phyloP scores from a whole-genome alignment of 2,888 invertebrate species.

The Yponomeuta evonymella region DNA sequence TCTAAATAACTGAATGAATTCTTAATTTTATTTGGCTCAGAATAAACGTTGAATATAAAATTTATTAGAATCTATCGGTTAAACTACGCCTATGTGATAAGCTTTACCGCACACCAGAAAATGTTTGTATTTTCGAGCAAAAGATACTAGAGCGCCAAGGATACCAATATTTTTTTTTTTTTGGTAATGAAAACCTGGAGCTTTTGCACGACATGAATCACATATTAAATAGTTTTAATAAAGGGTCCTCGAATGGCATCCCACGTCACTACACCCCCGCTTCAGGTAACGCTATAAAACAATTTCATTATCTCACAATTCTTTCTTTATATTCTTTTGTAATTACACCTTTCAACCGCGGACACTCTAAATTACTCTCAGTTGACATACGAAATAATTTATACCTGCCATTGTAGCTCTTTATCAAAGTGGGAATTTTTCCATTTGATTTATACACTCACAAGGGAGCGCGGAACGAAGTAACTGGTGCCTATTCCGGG shows the following conservation, averaged over 20 bases:
- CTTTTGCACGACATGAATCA: too few relatives aligned
- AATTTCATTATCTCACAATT: neutral
- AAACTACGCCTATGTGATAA: too few relatives aligned
- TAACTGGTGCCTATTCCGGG: neutral
- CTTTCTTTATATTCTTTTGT: neutral
- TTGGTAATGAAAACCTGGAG: too few relatives aligned
- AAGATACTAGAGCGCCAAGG: too few relatives aligned
- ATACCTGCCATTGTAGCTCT: slow-evolving; percentile 4
- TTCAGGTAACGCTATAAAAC: neutral
- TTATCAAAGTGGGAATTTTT: slow-evolving; percentile 10
- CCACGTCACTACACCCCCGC: neutral
- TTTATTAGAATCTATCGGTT: too few relatives aligned
- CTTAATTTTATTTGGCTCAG: too few relatives aligned
- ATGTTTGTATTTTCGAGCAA: too few relatives aligned
- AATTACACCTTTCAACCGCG: slow-evolving; percentile 3
- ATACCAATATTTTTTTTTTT: too few relatives aligned
- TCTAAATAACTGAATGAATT: neutral
- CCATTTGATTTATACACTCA: slow-evolving; percentile 12
- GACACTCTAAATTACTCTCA: slow-evolving; percentile 1
- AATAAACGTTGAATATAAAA: too few relatives aligned
- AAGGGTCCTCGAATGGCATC: neutral
- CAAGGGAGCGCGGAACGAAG: neutral
- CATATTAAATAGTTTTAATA: neutral
- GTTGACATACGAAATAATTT: slow-evolving; percentile 9
- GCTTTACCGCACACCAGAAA: too few relatives aligned